Base-by-base conservation (phyloP, 1,140 invertebrate genomes). In the Micrasema longulum region DNA sequence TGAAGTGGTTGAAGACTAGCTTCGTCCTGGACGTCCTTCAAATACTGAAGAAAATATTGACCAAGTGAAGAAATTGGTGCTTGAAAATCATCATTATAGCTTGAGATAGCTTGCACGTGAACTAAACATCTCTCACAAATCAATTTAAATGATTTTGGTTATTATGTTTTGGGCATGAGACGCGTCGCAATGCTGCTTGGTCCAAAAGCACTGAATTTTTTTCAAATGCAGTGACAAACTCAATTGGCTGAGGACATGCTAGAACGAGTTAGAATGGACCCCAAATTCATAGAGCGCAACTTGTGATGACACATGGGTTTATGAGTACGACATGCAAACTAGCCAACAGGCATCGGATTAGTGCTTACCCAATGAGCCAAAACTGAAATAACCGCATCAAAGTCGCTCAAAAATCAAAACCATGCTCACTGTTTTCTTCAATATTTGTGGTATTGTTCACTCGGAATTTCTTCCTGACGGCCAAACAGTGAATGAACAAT, bases 371-470 rank as follows among this genome's bases (percentile, higher is more conserved):
- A 31, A 3, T 10, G 76, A 65, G 9, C 73, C 71, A 1, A 62
- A 64, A 38, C 71, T 77, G 1, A 80, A 79, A 67, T 79, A 80
- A 72, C 66, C 69, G 50, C 43, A 69, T 20, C 71, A 71, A 63
- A 70, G 63, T 66, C 71, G 72, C 16, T 78, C 71, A 31, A 78
- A 77, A 35, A 62, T 78, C 38, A 81, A 81, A 66, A 75, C 75
- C 7, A 80, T 80, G 76, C 63, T 79, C 52, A 77, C 78, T 73
- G 38, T 53, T 72, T 80, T 79, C 70, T 82, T 81, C 65, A 72
- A 80, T 53, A 45, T 11, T n/a, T 64, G 60, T 38, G 77, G 76
- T 1, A 62, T 80, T 7, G 74, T 80, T 14, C 76, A 81, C 68
- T 53, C 73, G 20, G 74, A 81, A 69, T 81, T 78, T 60, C 67